A percentile compares a stretch with the other conserved stretches of the same genome.
Conservation (phyloP, 2,113 vertebrate genomes). For the Malurus elegans region DNA sequence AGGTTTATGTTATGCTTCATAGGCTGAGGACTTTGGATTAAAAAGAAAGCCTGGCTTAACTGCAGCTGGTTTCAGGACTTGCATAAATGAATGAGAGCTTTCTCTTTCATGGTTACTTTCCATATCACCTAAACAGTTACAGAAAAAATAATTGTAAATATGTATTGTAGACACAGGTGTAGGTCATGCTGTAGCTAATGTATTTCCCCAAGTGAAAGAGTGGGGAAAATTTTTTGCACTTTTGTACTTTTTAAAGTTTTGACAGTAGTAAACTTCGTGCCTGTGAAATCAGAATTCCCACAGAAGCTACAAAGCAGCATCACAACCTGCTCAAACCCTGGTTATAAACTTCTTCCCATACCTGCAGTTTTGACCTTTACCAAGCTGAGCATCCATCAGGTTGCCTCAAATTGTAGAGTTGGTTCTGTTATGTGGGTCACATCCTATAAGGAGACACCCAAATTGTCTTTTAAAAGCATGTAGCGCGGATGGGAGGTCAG, state of each 20-base stretch:
- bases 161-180: neutral
- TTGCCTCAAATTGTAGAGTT: neutral
- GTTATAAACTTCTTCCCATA: neutral
- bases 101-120: neutral
- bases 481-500: neutral
- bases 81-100: neutral
- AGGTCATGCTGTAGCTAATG: neutral
- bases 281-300: neutral
- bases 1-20: neutral
- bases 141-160: neutral
- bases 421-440: neutral
- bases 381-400: neutral
- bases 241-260: neutral
- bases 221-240: neutral
- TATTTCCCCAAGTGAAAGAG: neutral
- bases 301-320: accelerated
- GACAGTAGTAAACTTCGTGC: neutral
- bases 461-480: neutral
- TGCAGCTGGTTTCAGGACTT: neutral
- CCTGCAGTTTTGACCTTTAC: neutral
- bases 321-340: neutral
- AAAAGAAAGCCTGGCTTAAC: neutral
- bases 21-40: neutral
- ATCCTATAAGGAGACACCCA: neutral
- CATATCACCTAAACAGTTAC: neutral